These are phyloP conservation scores for Schizaphis graminum DNA, from an alignment of 2,888 invertebrate species.

Conservation along the genomic window DNA sequence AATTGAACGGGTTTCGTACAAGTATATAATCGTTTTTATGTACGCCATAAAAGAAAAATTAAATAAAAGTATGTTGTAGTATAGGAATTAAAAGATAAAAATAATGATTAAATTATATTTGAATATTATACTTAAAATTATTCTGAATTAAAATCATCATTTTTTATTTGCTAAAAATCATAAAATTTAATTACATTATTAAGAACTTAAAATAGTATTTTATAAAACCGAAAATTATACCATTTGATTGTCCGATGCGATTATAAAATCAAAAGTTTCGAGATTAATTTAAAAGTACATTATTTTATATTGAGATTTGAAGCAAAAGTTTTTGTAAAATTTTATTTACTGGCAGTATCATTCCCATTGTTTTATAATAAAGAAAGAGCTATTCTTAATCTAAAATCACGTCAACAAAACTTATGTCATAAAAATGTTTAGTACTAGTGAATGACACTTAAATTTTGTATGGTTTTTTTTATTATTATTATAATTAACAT, in stretches of 20 bases:
- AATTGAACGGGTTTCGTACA: neutral
- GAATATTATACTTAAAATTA: neutral
- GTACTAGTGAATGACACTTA: constrained; percentile 22
- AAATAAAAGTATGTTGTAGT: neutral
- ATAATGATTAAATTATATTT: neutral
- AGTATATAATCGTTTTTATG: neutral
- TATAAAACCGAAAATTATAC: neutral
- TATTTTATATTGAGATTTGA: constrained; percentile 3
- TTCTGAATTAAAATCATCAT: neutral
- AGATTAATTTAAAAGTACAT: constrained; percentile 19
- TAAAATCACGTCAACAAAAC: constrained; percentile 16
- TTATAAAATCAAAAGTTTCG: constrained; percentile 38
- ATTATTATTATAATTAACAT: constrained; percentile 2
- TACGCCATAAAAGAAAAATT: neutral
- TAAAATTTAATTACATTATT: neutral
- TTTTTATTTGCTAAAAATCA: neutral
- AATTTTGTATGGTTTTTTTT: neutral
- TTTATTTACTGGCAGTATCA: neutral
- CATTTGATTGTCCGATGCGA: neutral
- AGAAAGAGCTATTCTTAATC: constrained; percentile 21
- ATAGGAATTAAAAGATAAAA: neutral
- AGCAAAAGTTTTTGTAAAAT: constrained; percentile 2
- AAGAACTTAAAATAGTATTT: neutral
- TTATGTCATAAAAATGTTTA: constrained; percentile 32
- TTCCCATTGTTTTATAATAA: constrained; percentile 21